Percentiles rank a stretch among this genome's conserved stretches.
Conservation (phyloP, 2,113 vertebrate species). For the Marmota flaviventris region DNA sequence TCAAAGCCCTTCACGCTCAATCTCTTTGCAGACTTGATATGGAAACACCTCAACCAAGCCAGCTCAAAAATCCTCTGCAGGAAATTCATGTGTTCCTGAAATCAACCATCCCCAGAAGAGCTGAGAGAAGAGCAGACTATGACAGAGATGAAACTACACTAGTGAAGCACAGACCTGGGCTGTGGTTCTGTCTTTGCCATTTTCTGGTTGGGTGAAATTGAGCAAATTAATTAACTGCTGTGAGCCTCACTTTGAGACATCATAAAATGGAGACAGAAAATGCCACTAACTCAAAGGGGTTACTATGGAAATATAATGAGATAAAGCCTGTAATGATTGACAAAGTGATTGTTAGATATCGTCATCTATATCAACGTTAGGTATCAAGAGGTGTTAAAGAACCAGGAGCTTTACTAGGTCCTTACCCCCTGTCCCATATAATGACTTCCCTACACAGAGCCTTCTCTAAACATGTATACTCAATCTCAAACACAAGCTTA, state of each 20-base stretch:
- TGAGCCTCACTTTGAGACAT: neutral
- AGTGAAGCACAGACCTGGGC: neutral
- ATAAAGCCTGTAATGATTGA: neutral
- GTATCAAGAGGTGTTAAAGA: neutral
- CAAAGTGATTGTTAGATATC: neutral
- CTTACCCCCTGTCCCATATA: neutral
- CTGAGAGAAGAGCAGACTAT: accelerated
- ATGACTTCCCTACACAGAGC: neutral
- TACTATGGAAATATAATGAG: neutral
- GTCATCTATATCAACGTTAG: neutral
- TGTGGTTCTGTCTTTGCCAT: neutral
- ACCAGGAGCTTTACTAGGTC: too few species aligned
- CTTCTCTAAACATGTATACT: accelerated
- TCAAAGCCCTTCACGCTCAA: neutral
- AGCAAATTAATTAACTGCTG: neutral
- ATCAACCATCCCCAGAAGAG: accelerated
- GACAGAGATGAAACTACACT: too few species aligned
- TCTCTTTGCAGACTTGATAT: neutral
- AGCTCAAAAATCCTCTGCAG: neutral
- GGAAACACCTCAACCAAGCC: neutral
- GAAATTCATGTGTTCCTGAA: neutral
- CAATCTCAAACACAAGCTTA: neutral
- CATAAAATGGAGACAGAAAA: neutral
- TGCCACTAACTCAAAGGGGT: neutral
- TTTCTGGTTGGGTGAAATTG: neutral